Evolutionary conservation across 2,113 vertebrate species (phyloP), one percentile per base, ranked within the genome.

Genomic region (Empidonax alnorum): DNA sequence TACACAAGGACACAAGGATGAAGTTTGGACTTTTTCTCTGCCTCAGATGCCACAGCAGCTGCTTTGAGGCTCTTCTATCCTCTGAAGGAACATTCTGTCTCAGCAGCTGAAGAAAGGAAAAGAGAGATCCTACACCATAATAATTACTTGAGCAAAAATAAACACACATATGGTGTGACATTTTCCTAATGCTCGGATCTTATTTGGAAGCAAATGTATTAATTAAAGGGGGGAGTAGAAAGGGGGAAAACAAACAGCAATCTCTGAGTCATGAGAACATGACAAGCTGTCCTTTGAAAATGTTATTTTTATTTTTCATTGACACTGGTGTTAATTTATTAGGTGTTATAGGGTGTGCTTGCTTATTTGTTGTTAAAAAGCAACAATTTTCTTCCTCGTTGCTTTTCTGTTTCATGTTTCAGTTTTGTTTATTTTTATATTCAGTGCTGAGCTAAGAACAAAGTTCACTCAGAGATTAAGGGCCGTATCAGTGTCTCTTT

Each of bases 91-190:
- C 92, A 93, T 93, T 95, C 86, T 96, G 94, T 96, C 94, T 96
- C 96, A 96, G 95, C 84, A 96, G 95, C 95, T 1, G 1, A 63
- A 94, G 90, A 95, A 83, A 92, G 90, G 91, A 83, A 93, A 94
- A 96, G 93, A 96, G 90, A 96, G 67, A 95, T 93, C 88, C 89
- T 92, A 92, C 89, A 72, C 94, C 92, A 89, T 61, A 86, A 89
- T 97, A 96, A 97, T 97, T 96, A 95, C 90, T 93, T 89, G 93
- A 94, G 86, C 92, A 97, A 97, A 96, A 97, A 97, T 97, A 96
- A 96, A 96, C 96, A 96, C 96, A 96, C 96, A 97, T 96, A 97
- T 97, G 96, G 95, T 93, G 84, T 94, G 95, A 97, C 96, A 97
- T 97, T 97, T 96, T 96, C 93, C 94, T 97, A 96, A 97, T 96